Evolutionary conservation across 1,140 invertebrate species (phyloP).

Genomic region (Temnothorax curvispinosus): DNA sequence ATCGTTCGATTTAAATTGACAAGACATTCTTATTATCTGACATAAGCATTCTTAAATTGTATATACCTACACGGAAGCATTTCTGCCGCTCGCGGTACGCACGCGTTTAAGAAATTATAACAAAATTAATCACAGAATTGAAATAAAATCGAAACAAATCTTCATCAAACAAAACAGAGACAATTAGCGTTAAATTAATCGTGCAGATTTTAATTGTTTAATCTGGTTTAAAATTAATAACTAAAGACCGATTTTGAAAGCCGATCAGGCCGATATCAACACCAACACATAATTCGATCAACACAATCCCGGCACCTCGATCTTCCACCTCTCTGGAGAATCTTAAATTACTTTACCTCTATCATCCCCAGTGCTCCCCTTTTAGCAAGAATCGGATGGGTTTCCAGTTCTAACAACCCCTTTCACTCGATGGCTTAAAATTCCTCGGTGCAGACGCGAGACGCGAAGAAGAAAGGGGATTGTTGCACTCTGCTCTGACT

Average conservation of each 20-base stretch:
- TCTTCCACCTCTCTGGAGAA: conserved; percentile 5
- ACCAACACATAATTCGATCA: conserved; percentile 10
- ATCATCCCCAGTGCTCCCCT: not conserved
- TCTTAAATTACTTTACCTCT: conserved; percentile 33
- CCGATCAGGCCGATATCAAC: not conserved
- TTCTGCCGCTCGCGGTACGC: too few relatives aligned
- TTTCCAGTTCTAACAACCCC: conserved; percentile 43
- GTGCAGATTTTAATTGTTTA: not conserved
- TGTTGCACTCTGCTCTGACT: conserved; percentile 69
- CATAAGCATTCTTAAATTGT: too few relatives aligned
- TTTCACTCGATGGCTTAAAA: conserved; percentile 56
- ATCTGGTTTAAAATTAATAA: not conserved
- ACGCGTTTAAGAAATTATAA: not conserved
- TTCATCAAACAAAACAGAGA: not conserved
- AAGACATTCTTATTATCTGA: too few relatives aligned
- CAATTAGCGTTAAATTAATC: not conserved
- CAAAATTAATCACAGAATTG: not conserved
- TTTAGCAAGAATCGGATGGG: conserved; percentile 40
- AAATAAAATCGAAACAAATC: not conserved
- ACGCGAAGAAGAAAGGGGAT: conserved; percentile 67
- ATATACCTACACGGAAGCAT: too few relatives aligned
- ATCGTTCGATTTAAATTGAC: not conserved
- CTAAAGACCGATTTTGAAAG: not conserved
- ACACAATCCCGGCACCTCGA: conserved; percentile 22
- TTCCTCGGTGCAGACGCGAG: conserved; percentile 40